Evolutionary conservation across 2,797 vertebrate species (phyloP), one percentile per base, ranked within the genome.

Genomic region (Vespertilio murinus): DNA sequence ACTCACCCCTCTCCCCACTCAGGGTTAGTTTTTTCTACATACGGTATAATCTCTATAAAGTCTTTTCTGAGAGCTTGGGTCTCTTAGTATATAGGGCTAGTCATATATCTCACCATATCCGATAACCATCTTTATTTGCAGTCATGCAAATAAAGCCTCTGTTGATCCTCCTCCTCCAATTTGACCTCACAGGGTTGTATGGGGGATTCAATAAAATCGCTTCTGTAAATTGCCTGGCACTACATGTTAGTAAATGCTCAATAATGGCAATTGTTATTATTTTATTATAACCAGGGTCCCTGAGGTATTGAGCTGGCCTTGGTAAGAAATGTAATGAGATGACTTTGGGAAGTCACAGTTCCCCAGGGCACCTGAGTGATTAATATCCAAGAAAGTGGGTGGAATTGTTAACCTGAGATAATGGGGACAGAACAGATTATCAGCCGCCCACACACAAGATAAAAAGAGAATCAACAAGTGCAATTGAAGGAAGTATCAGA

Each of bases 311-410:
- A 65, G 25, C 42, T 85, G 77, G 40, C 33, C 79, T 69, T 81
- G 59, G 73, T 54, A 74, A 95, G 93, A 88, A 87, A 87, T 30
- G 64, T 95, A 92, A 81, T 87, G 35, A 88, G 47, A 84, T 91
- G 67, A 56, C 67, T 94, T 96, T 88, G 78, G 47, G 28, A 95
- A 82, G 70, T 93, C 49, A 45, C 13, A 47, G 33, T 88, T 97
- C 77, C 80, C 79, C 25, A 38, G 69, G 92, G 81, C 40, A 84
- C 23, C 69, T 77, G 40, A 74, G 59, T 90, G 71, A 93, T 93
- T 84, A 92, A 84, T 64, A 93, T 25, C 75, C 35, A 93, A 93
- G 93, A 84, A 91, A 92, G 67, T 47, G 17, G 38, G 45, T 71
- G 22, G 67, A 94, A 79, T 52, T 35, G 52, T 87, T 64, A 84